Base-by-base conservation (phyloP, 1,140 invertebrate genomes). In the Caenorhabditis remanei region DNA sequence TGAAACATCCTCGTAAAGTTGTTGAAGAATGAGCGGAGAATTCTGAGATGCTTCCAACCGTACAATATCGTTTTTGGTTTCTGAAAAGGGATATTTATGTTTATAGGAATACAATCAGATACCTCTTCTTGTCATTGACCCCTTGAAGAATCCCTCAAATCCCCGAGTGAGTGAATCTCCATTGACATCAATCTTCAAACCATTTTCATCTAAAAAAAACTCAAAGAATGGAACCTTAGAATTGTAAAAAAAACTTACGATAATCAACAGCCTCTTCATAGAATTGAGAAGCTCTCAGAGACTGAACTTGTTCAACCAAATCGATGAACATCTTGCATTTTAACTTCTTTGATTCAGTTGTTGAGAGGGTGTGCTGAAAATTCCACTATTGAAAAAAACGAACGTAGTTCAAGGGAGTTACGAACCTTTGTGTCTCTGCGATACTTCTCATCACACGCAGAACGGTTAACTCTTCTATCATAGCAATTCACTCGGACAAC, bases 401-500 rank as follows among this genome's bases (percentile, higher is more conserved):
- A 50, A 32, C 50, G 6, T 13, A 24, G 4, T 50, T n/a, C 0
- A 32, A 32, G 4, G 24, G 11, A 63, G 40, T 32, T 11, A 21
- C 9, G 9, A 67, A 79, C 71, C 14, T 79, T 32, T 2, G 19
- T 24, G 8, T 14, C 24, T 8, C 53, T n/a, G 14, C 0, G 8
- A 24, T 24, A 79, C 2, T 6, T 13, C 7, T 4, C 43, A 79
- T 79, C 71, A 24, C 71, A 79, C 9, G 32, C 19, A 8, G 50
- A 4, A 14, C 24, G 19, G 11, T 14, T 21, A 8, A 1, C 16
- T 11, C 24, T 46, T 32, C 11, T 1, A 50, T 79, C 71, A n/a
- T 79, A 79, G 24, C 71, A 79, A n/a, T 50, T n/a, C 19, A 79
- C 16, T 24, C n/a, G 71, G 24, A 24, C 46, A 48, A n/a, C 71